Evolutionary conservation across 2,888 invertebrate species (phyloP).

Genomic region (Willowsia nigromaculata): DNA sequence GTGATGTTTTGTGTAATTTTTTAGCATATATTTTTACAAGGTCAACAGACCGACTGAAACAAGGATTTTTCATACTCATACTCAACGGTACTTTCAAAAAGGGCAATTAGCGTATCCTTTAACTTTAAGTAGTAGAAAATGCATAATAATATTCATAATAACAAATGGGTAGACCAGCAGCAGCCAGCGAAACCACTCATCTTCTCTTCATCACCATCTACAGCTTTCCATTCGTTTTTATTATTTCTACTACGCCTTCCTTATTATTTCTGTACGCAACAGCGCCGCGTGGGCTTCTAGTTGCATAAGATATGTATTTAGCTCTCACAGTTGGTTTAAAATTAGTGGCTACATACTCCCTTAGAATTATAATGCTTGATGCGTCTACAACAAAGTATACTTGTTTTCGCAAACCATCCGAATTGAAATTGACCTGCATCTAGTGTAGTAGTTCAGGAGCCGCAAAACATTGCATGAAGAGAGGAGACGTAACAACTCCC

Average conservation of each 20-base stretch:
- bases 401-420: not conserved
- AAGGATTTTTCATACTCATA: not conserved
- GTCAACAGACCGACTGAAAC: constrained; percentile 25
- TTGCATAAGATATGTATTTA: not conserved
- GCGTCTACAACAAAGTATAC: not conserved
- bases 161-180: not conserved
- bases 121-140: constrained; percentile 15
- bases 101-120: constrained; percentile 37
- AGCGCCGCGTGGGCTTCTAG: not conserved
- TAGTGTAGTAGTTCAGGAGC: too few species aligned
- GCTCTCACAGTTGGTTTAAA: not conserved
- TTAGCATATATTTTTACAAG: constrained; percentile 13
- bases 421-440: constrained; percentile 38
- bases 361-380: not conserved
- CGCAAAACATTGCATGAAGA: constrained; percentile 18
- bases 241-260: constrained; percentile 39
- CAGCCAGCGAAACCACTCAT: constrained; percentile 17
- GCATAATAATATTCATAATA: constrained; percentile 29
- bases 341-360: not conserved
- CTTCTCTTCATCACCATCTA: not conserved
- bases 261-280: constrained; percentile 16
- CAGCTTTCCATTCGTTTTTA: constrained; percentile 34
- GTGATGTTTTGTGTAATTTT: not conserved
- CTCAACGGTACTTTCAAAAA: constrained; percentile 27
- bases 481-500: not conserved